These are phyloP conservation scores for Ceratina calcarata DNA, from an alignment of 1,140 invertebrate genomes.

Conservation along the genomic window DNA sequence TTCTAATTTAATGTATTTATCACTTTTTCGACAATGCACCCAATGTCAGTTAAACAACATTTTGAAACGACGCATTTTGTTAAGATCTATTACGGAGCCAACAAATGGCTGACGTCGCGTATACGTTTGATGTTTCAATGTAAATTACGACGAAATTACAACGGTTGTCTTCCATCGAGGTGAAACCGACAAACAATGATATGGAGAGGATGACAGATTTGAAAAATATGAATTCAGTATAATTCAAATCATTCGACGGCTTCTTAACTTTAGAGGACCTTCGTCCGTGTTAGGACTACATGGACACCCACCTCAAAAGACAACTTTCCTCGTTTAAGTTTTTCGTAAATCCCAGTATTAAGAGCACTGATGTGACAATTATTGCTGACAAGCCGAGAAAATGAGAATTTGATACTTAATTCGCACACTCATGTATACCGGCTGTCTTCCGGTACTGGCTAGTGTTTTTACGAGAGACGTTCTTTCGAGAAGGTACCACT, in stretches of 20 bases:
- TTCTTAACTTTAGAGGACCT: background rate
- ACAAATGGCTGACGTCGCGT: slow-evolving; percentile 28
- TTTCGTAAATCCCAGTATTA: background rate
- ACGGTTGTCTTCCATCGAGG: no score
- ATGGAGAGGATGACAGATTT: background rate
- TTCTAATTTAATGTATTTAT: background rate
- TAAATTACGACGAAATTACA: background rate
- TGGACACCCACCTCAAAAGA: slow-evolving; percentile 33
- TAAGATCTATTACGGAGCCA: background rate
- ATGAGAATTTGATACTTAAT: background rate
- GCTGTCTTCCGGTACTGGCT: slow-evolving; percentile 33
- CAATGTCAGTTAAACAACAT: background rate
- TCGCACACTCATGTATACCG: slow-evolving; percentile 43
- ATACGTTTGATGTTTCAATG: background rate
- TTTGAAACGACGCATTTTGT: background rate
- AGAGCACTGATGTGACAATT: slow-evolving; percentile 5
- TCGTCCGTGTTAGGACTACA: background rate
- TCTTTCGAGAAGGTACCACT: slow-evolving; percentile 58
- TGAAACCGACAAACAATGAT: background rate
- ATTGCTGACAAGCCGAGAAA: background rate
- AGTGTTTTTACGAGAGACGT: slow-evolving; percentile 51
- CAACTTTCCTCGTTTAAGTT: slow-evolving; percentile 15
- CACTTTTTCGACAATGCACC: background rate
- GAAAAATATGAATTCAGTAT: background rate
- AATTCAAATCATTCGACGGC: background rate